A percentile compares a stretch with the other conserved stretches of the same genome.
Conservation (phyloP, 2,797 vertebrate genomes). For the Corythornis leucogaster region DNA sequence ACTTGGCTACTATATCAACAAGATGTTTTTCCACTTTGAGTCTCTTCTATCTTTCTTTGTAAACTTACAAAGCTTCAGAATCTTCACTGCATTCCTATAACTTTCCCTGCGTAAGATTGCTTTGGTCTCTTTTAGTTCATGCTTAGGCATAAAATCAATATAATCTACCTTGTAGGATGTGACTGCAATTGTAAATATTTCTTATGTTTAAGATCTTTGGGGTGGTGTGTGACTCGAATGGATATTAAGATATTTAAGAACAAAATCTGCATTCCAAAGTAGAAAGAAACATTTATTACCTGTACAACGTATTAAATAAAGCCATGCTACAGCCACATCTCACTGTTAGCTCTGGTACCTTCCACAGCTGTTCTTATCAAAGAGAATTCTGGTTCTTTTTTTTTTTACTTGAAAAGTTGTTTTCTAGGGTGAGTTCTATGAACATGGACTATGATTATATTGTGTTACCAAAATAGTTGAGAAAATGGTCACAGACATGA, state of each 20-base stretch:
- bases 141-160: constrained; percentile 3
- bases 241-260: constrained; percentile 6
- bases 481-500: background rate
- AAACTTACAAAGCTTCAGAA: background rate
- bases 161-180: background rate
- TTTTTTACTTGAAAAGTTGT: background rate
- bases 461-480: background rate
- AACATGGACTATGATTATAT: background rate
- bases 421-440: background rate
- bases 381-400: background rate
- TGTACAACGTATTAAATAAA: background rate
- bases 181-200: constrained; percentile 27
- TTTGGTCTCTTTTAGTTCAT: constrained; percentile 6
- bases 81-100: background rate
- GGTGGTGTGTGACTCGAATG: background rate
- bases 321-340: background rate
- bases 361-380: background rate
- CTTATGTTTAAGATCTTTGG: background rate
- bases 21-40: constrained; percentile 38
- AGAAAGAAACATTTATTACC: background rate
- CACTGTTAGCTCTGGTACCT: background rate
- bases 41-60: background rate
- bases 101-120: background rate
- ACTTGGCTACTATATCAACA: constrained; percentile 47
- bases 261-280: background rate